Conservation (phyloP, 2,113 vertebrate species). For the Siphamia tubifer region DNA sequence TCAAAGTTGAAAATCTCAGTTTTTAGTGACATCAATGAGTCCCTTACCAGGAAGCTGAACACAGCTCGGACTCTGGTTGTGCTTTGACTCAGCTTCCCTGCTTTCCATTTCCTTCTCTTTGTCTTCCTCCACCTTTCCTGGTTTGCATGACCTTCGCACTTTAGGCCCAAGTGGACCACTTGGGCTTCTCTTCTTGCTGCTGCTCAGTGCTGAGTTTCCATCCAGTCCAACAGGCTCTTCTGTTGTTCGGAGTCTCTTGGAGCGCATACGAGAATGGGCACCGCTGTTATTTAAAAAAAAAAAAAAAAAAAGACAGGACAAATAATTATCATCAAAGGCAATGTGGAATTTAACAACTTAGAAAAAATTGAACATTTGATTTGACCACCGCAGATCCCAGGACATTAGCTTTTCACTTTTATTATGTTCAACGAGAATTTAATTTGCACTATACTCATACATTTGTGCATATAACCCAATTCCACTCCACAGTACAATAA, state of each 20-base stretch:
- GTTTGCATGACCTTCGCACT: constrained; percentile 37
- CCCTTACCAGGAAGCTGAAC: constrained; percentile 65
- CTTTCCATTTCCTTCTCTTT: constrained; percentile 48
- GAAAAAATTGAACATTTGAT: background rate
- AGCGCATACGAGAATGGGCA: constrained; percentile 82
- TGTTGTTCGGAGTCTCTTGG: constrained; percentile 88
- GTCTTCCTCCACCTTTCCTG: constrained; percentile 27
- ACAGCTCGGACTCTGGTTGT: constrained; percentile 48
- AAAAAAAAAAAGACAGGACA: background rate
- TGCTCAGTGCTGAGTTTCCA: constrained; percentile 48
- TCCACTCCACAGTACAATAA: too few species aligned
- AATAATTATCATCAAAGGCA: background rate
- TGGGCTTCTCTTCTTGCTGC: constrained; percentile 63
- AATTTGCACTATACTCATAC: too few species aligned
- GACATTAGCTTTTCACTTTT: background rate
- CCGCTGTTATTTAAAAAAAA: constrained; percentile 52
- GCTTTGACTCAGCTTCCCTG: constrained; percentile 41
- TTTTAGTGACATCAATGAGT: background rate
- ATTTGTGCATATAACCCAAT: too few species aligned
- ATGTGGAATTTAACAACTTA: background rate
- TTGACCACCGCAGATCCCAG: background rate
- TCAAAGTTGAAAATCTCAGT: background rate
- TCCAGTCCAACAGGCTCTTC: constrained; percentile 75
- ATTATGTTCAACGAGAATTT: too few species aligned
- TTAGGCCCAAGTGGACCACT: constrained; percentile 54